Evolutionary conservation across 30 jellyfish, hydroid and myxozoan genomes (phyloP), one percentile per base, ranked within the genome.

Genomic region (Pseudorhiza aurosa): DNA sequence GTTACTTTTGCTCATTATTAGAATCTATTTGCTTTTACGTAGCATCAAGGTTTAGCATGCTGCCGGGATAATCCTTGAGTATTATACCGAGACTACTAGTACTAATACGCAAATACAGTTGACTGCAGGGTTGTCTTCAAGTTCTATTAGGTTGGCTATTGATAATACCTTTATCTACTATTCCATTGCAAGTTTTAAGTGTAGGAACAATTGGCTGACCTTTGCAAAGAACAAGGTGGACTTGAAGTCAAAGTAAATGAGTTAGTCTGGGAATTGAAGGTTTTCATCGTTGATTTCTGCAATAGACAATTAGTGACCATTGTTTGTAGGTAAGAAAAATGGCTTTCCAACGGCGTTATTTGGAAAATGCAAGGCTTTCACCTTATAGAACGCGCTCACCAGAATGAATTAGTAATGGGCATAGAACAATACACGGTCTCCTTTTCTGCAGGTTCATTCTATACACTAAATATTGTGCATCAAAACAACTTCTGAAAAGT

Each of bases 281-380:
- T 32, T 57, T 73, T 73, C 63, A 65, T 51, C 72, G 47, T 50
- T 36, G 68, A 50, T 21, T 44, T 24, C 37, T 25, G 64, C 65
- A 31, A 73, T 47, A 30, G 67, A 64, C 37, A 73, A 73, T 55
- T 25, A 39, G 72, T 36, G 7, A 36, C 53, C 68, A 73, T 53
- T 51, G 60, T 29, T 24, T 30, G n/a, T 33, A 53, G 72, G 65
- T 19, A 65, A 32, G 64, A 24, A 56, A 73, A 50, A 51, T 47
- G 86, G 86, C 86, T 56, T 55, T 56, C 86, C 75, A 73, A 73
- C 86, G 39, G 86, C 18, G 86, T 26, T 53, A 32, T 71, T 73
- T 73, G 86, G 86, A 30, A 50, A 73, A n/a, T 5, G 42, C 47
- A 73, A 73, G 60, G 45, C 32, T 0, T 26, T 35, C 37, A 24